Percentiles rank a stretch among this genome's conserved stretches.
phyloP scores from a whole-genome alignment of 2,113 vertebrate species.

The Thryonomys swinderianus region DNA sequence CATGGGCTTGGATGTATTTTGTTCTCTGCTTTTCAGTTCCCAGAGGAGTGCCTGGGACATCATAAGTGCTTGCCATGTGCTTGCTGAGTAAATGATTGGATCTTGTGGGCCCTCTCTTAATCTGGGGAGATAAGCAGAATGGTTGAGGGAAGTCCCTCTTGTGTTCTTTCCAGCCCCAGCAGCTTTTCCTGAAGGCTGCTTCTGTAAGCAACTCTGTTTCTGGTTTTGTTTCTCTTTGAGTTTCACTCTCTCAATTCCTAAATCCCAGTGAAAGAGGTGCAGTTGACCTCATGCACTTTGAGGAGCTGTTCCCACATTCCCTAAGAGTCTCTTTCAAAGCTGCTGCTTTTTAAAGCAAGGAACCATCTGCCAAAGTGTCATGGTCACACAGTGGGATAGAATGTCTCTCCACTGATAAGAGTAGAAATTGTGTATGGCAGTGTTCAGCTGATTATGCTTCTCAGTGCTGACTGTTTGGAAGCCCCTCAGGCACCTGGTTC shows the following conservation, averaged over 20 bases:
- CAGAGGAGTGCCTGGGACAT: neutral
- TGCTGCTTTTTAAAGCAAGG: neutral
- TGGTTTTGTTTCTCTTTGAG: neutral
- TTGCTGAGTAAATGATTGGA: neutral
- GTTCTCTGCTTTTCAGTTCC: constrained; percentile 12
- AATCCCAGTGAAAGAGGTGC: neutral
- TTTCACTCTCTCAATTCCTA: neutral
- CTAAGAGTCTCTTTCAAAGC: neutral
- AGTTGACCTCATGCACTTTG: neutral
- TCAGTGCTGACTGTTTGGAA: neutral
- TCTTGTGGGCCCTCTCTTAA: neutral
- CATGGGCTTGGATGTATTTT: neutral
- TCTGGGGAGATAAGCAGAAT: neutral
- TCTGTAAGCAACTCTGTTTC: neutral
- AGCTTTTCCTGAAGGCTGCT: neutral
- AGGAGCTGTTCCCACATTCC: neutral
- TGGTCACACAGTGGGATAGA: neutral
- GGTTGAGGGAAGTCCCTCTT: neutral
- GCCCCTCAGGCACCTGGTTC: neutral
- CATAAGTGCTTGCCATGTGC: neutral
- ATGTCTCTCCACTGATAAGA: neutral
- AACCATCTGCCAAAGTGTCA: neutral
- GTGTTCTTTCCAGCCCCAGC: neutral
- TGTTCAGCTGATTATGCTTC: neutral
- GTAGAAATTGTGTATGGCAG: neutral